Conservation (phyloP, 64 coral and sea anemone genomes). For the Stichodactyla helianthus region DNA sequence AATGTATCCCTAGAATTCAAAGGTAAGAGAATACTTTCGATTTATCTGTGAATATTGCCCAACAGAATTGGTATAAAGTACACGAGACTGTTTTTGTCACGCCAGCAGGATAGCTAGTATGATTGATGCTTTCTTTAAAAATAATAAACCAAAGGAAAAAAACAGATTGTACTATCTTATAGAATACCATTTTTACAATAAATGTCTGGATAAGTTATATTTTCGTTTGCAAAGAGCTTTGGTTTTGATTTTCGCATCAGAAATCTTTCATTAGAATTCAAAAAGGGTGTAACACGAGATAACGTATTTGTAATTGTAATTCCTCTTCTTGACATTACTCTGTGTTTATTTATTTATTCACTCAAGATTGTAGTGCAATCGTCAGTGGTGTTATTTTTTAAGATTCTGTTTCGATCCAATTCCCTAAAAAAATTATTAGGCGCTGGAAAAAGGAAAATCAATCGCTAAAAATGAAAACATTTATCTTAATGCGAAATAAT, state of each 20-base stretch:
- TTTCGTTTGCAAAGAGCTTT: not conserved
- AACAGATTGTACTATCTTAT: not conserved
- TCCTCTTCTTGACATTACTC: too few species aligned
- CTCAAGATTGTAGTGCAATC: too few species aligned
- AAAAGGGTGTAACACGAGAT: not conserved
- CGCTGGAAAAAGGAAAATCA: too few species aligned
- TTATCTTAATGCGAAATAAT: too few species aligned
- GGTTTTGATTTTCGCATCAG: not conserved
- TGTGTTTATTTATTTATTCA: too few species aligned
- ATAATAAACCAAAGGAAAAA: not conserved
- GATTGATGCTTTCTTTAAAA: not conserved
- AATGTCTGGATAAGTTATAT: not conserved
- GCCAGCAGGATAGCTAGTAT: not conserved
- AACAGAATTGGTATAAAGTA: not conserved
- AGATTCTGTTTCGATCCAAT: too few species aligned
- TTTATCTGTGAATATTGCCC: not conserved
- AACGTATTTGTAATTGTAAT: not conserved
- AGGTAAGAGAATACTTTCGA: not conserved
- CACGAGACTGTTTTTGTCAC: not conserved
- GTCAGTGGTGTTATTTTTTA: too few species aligned
- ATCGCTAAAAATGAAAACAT: too few species aligned
- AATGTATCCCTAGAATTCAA: not conserved
- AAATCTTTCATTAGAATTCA: not conserved
- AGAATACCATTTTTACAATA: not conserved
- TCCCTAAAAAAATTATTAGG: too few species aligned